These are phyloP conservation scores for Fratercula arctica DNA, from an alignment of 2,797 vertebrate genomes.

Conservation along the genomic window DNA sequence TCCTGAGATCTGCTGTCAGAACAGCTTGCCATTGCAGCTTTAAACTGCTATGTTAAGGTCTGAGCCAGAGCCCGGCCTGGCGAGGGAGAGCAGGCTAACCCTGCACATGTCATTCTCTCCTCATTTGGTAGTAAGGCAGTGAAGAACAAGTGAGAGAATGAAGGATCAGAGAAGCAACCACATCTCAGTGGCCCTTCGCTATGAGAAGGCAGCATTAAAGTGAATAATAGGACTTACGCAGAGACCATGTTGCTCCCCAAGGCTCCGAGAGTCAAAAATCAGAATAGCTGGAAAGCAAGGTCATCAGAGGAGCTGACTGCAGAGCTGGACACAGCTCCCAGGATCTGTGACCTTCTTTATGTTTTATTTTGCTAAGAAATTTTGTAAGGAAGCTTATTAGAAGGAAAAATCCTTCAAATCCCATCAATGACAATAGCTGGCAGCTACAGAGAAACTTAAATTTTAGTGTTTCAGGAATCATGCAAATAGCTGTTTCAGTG, in stretches of 20 bases:
- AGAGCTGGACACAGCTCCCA: background rate
- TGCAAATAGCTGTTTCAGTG: background rate
- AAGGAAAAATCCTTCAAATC: background rate
- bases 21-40: background rate
- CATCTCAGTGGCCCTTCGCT: background rate
- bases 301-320: background rate
- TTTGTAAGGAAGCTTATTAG: background rate
- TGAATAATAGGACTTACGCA: background rate
- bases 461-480: background rate
- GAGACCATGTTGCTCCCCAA: background rate
- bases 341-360: background rate
- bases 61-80: background rate
- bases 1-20: background rate
- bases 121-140: background rate
- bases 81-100: background rate
- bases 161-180: background rate
- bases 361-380: background rate
- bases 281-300: background rate
- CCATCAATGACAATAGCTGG: conserved; percentile 2
- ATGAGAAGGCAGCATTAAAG: background rate
- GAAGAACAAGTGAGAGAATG: background rate
- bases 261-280: background rate
- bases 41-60: background rate
- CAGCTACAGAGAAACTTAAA: background rate
- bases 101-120: background rate